Conservation (phyloP, 2,797 vertebrate species). For the Heterohyrax brucei region DNA sequence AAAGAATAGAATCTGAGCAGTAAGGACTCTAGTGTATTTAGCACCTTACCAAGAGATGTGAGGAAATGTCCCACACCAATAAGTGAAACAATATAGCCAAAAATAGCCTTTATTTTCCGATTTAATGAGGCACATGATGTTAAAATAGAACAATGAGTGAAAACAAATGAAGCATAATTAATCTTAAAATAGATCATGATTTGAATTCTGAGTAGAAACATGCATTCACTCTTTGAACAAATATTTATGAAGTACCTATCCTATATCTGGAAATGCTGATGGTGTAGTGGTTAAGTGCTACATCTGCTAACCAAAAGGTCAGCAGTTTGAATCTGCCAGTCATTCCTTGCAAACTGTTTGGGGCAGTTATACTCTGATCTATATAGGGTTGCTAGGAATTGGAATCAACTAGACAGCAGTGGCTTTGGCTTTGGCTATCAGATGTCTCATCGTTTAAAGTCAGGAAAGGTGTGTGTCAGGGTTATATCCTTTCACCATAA, state of each 20-base stretch:
- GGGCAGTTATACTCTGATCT: too few species aligned
- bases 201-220: slow-evolving; percentile 65
- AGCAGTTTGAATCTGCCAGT: too few species aligned
- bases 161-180: slow-evolving; percentile 73
- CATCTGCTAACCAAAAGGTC: too few species aligned
- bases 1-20: slow-evolving; percentile 18
- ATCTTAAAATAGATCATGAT: slow-evolving; percentile 72
- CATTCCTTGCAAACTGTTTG: too few species aligned
- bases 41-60: slow-evolving; percentile 38
- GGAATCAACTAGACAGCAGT: too few species aligned
- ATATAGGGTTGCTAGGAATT: too few species aligned
- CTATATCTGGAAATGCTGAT: too few species aligned
- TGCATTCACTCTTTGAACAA: slow-evolving; percentile 67
- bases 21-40: slow-evolving; percentile 7
- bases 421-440: too few species aligned
- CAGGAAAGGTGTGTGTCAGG: too few species aligned
- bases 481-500: too few species aligned
- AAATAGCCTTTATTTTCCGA: slow-evolving; percentile 73
- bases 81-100: slow-evolving; percentile 48
- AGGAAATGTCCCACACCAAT: slow-evolving; percentile 66
- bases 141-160: slow-evolving; percentile 78
- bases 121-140: slow-evolving; percentile 61
- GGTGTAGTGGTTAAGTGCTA: too few species aligned
- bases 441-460: too few species aligned
- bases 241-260: not conserved